Base-by-base conservation (phyloP, 2,888 invertebrate genomes). In the Drosophila sordidula region DNA sequence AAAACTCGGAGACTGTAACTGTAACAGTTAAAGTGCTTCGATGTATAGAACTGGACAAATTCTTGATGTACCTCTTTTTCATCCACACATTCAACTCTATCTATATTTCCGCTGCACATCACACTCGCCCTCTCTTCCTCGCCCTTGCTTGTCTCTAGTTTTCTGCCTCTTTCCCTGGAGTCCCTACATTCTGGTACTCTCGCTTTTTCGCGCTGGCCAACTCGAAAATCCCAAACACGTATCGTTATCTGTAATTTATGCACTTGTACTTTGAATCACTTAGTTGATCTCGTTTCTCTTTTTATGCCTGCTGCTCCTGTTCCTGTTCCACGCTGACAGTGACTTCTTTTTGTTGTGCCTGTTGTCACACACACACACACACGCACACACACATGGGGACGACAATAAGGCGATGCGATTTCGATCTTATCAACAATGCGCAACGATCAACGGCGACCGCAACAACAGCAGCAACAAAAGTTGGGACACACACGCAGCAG, bases 211-310 rank as follows among this genome's bases (percentile, higher is more conserved):
- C 63, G 32, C 51, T 64, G 11, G 4, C 49, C 49, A 47, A 64
- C 52, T 63, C 62, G 55, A 50, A 68, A 71, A 73, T 68, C 62
- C 44, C 39, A 65, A 73, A 72, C 78, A 79, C 78, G 78, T 75
- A 76, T 86, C 84, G 80, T 81, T 88, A 83, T 88, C 88, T 81
- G 87, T 89, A 89, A 87, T 87, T 87, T 87, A 87, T 89, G 80
- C 87, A 88, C 87, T 83, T 87, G 89, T 86, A 84, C 82, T 84
- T 84, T 85, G 83, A 87, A 87, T 83, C 83, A 83, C 87, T 84
- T 84, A 72, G 78, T 68, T 78, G 75, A 74, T 81, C 74, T 82
- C 67, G 71, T 82, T 77, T 77, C 68, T 72, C 68, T 64, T 51
- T 45, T 66, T 69, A 50, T 61, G 51, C 55, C 42, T 47, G 9